Conservation (phyloP, 1,140 invertebrate genomes). For the Cotesia typhae region DNA sequence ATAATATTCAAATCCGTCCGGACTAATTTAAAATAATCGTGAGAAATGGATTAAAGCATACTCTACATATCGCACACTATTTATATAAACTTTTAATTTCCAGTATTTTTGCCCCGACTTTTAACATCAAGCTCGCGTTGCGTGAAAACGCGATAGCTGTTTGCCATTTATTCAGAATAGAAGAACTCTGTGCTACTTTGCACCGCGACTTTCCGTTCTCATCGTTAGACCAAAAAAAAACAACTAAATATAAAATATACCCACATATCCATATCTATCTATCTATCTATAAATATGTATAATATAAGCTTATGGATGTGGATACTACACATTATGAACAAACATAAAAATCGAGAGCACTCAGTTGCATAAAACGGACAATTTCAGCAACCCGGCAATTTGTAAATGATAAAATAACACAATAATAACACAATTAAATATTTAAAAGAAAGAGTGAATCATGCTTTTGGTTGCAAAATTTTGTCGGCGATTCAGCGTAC, state of each 20-base stretch:
- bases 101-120: conserved; percentile 6
- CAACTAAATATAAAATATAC: too few species aligned
- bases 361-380: conserved; percentile 21
- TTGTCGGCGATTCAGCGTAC: not conserved
- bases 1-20: conserved; percentile 18
- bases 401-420: not conserved
- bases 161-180: conserved; percentile 36
- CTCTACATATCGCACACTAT: conserved; percentile 10
- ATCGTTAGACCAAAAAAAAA: conserved; percentile 32
- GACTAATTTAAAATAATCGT: conserved; percentile 28
- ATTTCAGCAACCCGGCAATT: not conserved
- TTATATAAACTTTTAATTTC: conserved; percentile 20
- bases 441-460: not conserved
- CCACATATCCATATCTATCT: too few species aligned
- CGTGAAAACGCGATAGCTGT: conserved; percentile 34
- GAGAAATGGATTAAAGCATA: conserved; percentile 35
- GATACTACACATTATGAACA: too few species aligned
- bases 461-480: not conserved
- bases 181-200: conserved; percentile 28
- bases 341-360: conserved; percentile 13
- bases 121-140: conserved; percentile 32
- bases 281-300: too few species aligned
- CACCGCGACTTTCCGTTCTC: conserved; percentile 36
- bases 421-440: too few species aligned
- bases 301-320: too few species aligned